These are phyloP conservation scores for Peromyscus attwateri DNA, from an alignment of 2,797 vertebrate genomes.

Conservation along the genomic window DNA sequence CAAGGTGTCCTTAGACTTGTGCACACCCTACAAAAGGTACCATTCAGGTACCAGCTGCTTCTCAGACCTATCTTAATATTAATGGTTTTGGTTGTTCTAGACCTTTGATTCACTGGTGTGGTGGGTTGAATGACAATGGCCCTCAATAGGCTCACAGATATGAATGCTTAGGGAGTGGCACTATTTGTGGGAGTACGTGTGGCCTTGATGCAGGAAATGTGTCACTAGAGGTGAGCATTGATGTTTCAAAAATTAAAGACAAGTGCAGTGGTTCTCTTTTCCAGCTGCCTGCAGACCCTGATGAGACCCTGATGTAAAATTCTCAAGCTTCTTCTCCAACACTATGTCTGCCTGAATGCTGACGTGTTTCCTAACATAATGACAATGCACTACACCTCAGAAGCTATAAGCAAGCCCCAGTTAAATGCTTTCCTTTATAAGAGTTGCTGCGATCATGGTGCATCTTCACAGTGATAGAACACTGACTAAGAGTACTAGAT, in stretches of 20 bases:
- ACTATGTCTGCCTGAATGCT: background rate
- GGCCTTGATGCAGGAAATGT: background rate
- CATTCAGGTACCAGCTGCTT: background rate
- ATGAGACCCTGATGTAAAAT: background rate
- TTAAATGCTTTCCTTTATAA: background rate
- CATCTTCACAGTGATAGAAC: background rate
- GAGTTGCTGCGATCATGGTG: background rate
- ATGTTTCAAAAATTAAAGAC: background rate
- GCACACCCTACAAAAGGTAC: rapidly evolving
- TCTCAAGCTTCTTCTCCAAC: background rate
- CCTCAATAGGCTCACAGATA: too few relatives aligned
- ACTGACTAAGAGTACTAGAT: background rate
- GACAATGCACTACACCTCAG: background rate
- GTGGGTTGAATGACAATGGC: background rate
- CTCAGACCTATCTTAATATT: rapidly evolving
- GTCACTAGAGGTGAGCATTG: background rate
- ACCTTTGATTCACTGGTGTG: too few relatives aligned
- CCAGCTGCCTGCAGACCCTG: too few relatives aligned
- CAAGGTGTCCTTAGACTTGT: background rate
- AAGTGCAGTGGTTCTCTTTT: too few relatives aligned
- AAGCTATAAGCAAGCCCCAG: background rate
- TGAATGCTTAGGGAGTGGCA: background rate
- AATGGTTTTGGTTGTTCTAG: background rate
- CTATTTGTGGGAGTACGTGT: background rate
- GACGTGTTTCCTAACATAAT: background rate